Evolutionary conservation across 2,888 invertebrate species (phyloP), one percentile per base, ranked within the genome.

Genomic region (Hemaris fuciformis): DNA sequence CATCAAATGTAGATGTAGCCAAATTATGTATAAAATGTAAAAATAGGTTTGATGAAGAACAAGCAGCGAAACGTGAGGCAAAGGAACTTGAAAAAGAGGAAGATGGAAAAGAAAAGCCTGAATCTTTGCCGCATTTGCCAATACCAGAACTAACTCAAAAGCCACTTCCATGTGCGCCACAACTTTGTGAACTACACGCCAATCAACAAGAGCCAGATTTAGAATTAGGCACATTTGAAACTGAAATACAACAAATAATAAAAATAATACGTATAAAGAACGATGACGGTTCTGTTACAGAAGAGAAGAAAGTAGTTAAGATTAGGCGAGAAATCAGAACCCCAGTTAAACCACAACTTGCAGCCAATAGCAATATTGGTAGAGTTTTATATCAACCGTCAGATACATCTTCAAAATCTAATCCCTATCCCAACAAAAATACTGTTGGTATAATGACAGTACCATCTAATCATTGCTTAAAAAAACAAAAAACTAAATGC

Each of bases 231-330:
- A 70, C 67, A 4, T 74, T 76, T 62, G 74, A 74, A 60, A 76
- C 74, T 3, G 80, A 83, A 60, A 66, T 77, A 20, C 70, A 80
- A 67, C 70, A 79, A 72, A 76, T 79, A 5, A 76, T 72, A 1
- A 79, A 76, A 72, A 74, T 80, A 20, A 59, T 76, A 6, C 73
- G 79, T 62, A 68, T 69, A 2, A 74, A 66, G 68, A 79, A 79
- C 43, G 71, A 76, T 61, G 80, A 84, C 59, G 84, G 82, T 3
- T 74, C 78, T 0, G 63, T 81, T 1, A 71, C 58, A 31, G 79
- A 80, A 63, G 75, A 76, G 59, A 80, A 68, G 63, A 80, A 74
- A 64, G 69, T 76, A 3, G 68, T 80, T 10, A 79, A 67, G 66
- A 74, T 76, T 6, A 75, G 70, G 64, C 79, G 66, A 57, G 78